These are phyloP conservation scores for Stegostoma tigrinum DNA, from an alignment of 2,113 vertebrate genomes.

Conservation along the genomic window DNA sequence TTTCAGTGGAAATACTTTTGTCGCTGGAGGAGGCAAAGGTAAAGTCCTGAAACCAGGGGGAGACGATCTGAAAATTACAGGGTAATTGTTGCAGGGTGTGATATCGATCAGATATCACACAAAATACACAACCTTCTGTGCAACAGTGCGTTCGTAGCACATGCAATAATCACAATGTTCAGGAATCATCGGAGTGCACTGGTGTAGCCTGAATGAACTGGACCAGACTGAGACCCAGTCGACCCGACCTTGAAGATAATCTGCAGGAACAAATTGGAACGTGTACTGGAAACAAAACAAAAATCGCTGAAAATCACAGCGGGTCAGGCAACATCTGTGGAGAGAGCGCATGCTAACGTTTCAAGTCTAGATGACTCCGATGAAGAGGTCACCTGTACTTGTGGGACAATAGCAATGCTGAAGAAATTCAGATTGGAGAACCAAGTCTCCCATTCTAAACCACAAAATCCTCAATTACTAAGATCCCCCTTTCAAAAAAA, in stretches of 20 bases:
- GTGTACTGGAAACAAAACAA: no score
- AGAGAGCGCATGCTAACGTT: no score
- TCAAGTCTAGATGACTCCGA: no score
- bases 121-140: background rate
- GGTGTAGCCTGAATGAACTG: background rate
- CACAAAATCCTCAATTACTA: background rate
- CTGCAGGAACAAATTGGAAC: no score
- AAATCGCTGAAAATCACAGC: no score
- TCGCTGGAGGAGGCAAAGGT: background rate
- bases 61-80: no score
- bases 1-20: background rate
- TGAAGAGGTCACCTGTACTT: background rate
- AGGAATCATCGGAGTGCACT: background rate
- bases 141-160: background rate
- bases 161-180: background rate
- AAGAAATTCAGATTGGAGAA: background rate
- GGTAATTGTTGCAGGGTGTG: background rate
- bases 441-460: background rate
- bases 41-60: background rate
- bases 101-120: background rate
- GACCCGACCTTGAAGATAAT: background rate
- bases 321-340: no score
- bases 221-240: background rate
- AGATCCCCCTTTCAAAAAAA: background rate
- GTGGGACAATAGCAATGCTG: background rate